Evolutionary conservation across 2,888 invertebrate species (phyloP).

Genomic region (Amphiduros pacificus): DNA sequence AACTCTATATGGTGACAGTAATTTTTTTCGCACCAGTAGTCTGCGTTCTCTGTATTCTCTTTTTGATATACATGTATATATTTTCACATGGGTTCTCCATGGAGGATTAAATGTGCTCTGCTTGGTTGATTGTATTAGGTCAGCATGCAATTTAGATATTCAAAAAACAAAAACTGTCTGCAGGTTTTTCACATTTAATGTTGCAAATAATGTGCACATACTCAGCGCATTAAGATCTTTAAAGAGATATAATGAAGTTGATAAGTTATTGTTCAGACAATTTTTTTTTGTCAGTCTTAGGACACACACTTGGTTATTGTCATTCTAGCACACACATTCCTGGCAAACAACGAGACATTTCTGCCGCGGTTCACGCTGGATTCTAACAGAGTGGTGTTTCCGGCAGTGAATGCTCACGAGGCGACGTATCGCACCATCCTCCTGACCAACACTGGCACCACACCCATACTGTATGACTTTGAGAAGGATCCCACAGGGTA

Average conservation of each 20-base stretch:
- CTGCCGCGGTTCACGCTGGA: constrained; percentile 49
- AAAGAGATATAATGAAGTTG: no score
- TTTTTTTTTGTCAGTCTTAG: no score
- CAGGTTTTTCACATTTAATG: no score
- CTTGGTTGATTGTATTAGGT: no score
- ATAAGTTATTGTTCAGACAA: no score
- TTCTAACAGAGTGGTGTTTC: constrained; percentile 45
- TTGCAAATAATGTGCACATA: no score
- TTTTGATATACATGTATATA: background rate
- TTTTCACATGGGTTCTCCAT: no score
- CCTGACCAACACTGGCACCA: constrained; percentile 48
- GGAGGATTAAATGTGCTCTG: no score
- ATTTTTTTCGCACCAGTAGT: background rate
- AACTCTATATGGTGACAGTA: background rate
- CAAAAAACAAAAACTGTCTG: no score
- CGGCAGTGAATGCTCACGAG: constrained; percentile 51
- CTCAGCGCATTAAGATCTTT: no score
- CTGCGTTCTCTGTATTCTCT: background rate
- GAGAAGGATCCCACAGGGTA: constrained; percentile 45
- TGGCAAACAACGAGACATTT: constrained; percentile 54
- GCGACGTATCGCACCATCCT: constrained; percentile 49
- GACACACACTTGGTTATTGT: no score
- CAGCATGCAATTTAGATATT: no score
- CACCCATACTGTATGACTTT: constrained; percentile 52
- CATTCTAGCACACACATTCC: constrained; percentile 56